Evolutionary conservation across 2,888 invertebrate genomes (phyloP).

Genomic region (Odontocolon sp.): DNA sequence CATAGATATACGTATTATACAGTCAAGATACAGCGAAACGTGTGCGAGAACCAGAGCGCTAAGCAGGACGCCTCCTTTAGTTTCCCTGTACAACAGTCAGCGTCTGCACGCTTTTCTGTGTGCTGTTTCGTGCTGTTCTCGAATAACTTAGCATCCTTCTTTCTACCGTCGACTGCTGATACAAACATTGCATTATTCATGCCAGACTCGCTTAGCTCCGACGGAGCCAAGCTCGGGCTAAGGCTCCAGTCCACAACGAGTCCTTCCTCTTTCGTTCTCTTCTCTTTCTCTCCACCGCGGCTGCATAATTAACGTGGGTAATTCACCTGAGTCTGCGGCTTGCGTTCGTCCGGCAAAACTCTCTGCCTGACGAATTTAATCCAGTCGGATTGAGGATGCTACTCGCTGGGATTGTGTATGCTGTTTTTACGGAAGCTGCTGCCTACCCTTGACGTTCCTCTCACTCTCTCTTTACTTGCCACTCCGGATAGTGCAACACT

Average conservation of each 20-base stretch:
- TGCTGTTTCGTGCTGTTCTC: constrained; percentile 12
- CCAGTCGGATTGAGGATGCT: constrained; percentile 48
- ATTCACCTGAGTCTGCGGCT: constrained; percentile 63
- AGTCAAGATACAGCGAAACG: constrained; percentile 6
- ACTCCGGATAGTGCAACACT: background rate
- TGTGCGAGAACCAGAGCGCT: background rate
- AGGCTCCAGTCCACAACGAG: constrained; percentile 60
- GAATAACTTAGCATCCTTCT: constrained; percentile 62
- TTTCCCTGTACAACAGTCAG: constrained; percentile 6
- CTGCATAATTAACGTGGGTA: constrained; percentile 71
- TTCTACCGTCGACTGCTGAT: constrained; percentile 65
- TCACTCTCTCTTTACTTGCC: background rate
- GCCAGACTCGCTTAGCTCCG: constrained; percentile 61
- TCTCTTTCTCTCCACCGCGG: constrained; percentile 29
- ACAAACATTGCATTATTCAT: constrained; percentile 74
- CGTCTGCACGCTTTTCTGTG: constrained; percentile 27
- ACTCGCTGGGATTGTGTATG: constrained; percentile 16
- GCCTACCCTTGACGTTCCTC: background rate
- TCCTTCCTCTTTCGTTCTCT: constrained; percentile 3
- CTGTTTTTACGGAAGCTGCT: no score
- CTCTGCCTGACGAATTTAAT: constrained; percentile 55
- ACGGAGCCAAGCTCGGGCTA: constrained; percentile 62
- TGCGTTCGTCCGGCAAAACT: constrained; percentile 44
- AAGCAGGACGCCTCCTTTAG: background rate
- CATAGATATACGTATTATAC: constrained; percentile 6